phyloP scores from a whole-genome alignment of 1,140 invertebrate genomes.

The Stratiolaelaps scimitus region DNA sequence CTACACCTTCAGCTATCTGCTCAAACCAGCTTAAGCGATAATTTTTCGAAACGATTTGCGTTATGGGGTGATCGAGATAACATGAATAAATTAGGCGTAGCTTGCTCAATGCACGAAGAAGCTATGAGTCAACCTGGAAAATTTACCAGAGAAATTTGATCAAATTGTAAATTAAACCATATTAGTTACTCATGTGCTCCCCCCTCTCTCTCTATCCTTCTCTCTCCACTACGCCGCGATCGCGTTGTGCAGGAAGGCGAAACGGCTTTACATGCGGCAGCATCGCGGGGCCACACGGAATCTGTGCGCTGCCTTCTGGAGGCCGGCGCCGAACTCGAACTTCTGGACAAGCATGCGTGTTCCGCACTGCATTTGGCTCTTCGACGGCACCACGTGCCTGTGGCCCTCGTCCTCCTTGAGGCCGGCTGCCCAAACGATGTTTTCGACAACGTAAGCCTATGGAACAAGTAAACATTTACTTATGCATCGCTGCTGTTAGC shows the following conservation, averaged over 20 bases:
- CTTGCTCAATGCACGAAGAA: background rate
- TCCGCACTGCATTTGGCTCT: conserved; percentile 54
- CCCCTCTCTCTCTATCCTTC: background rate
- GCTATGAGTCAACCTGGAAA: background rate
- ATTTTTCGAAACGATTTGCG: too few species aligned
- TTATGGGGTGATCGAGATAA: too few species aligned
- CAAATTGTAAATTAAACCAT: background rate
- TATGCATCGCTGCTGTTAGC: too few species aligned
- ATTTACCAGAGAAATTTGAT: background rate
- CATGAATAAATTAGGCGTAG: too few species aligned
- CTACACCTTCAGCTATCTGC: too few species aligned
- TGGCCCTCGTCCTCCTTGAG: conserved; percentile 53
- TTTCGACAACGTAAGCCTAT: conserved; percentile 52
- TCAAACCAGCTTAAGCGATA: too few species aligned
- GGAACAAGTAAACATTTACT: too few species aligned
- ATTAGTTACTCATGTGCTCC: background rate
- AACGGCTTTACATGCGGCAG: conserved; percentile 48
- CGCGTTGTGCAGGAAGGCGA: conserved; percentile 47
- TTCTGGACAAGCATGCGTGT: conserved; percentile 46
- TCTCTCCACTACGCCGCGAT: background rate
- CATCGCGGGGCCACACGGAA: conserved; percentile 48
- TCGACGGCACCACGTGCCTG: conserved; percentile 47
- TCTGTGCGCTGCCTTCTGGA: conserved; percentile 50
- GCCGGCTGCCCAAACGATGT: conserved; percentile 57
- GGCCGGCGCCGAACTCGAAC: conserved; percentile 49